Conservation (phyloP, 2,113 vertebrate genomes). For the Drymodes brunneopygia region DNA sequence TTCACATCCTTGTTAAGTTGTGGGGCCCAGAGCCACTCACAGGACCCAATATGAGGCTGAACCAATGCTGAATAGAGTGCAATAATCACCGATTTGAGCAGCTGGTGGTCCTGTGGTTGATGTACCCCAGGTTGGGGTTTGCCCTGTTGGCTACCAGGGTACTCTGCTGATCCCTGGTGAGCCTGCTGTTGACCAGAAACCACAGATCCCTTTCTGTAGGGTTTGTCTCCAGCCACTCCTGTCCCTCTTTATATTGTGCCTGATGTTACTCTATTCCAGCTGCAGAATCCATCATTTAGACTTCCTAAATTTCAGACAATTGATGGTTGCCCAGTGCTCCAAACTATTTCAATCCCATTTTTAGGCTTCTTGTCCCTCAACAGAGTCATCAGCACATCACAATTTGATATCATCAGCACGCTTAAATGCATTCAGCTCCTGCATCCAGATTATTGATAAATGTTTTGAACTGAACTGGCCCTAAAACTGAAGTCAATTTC, state of each 20-base stretch:
- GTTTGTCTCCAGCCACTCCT: background rate
- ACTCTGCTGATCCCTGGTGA: rapidly evolving
- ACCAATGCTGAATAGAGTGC: background rate
- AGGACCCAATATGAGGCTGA: background rate
- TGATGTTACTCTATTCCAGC: background rate
- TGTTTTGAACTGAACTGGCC: background rate
- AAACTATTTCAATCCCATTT: too few relatives aligned
- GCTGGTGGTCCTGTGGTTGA: background rate
- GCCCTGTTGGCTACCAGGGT: background rate
- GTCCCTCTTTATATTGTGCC: background rate
- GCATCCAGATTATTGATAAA: background rate
- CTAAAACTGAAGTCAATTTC: background rate
- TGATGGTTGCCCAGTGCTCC: background rate
- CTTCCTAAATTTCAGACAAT: background rate
- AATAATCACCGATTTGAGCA: background rate
- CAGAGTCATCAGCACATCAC: background rate
- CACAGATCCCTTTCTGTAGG: too few relatives aligned
- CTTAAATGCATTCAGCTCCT: background rate
- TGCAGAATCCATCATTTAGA: rapidly evolving
- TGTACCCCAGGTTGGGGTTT: background rate
- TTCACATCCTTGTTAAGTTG: background rate
- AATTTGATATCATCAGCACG: background rate
- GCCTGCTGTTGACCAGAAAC: background rate
- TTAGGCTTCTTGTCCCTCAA: background rate
- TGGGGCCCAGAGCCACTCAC: background rate